Evolutionary conservation across 2,797 vertebrate genomes (phyloP).

Genomic region (Sorex maritimensis): DNA sequence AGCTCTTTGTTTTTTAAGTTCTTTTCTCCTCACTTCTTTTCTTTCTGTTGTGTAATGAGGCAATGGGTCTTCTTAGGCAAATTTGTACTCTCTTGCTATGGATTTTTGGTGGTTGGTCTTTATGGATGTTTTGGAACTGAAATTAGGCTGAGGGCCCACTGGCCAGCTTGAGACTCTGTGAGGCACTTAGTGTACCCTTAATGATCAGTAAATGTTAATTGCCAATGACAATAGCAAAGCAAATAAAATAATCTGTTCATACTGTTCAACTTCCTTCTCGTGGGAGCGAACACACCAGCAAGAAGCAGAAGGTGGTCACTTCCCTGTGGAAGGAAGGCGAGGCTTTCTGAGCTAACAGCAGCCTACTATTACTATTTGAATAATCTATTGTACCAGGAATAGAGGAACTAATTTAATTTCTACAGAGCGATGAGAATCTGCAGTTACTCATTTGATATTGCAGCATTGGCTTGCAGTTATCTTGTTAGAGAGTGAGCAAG

Average conservation of each 20-base stretch:
- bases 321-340: conserved; percentile 81
- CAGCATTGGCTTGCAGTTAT: conserved; percentile 71
- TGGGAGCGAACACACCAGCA: conserved; percentile 61
- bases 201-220: neutral
- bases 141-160: neutral
- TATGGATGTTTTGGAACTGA: conserved; percentile 56
- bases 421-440: conserved; percentile 58
- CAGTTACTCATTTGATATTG: conserved; percentile 73
- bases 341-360: conserved; percentile 66
- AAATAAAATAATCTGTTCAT: conserved; percentile 71
- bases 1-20: conserved; percentile 76
- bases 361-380: conserved; percentile 39
- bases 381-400: conserved; percentile 80
- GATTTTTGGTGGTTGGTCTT: conserved; percentile 71
- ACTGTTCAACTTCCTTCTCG: conserved; percentile 70
- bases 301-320: conserved; percentile 80
- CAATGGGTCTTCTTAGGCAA: conserved; percentile 50
- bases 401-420: conserved; percentile 86
- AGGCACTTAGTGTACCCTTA: neutral
- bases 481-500: conserved; percentile 77
- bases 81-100: conserved; percentile 52
- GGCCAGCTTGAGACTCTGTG: neutral
- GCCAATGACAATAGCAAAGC: neutral
- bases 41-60: conserved; percentile 75
- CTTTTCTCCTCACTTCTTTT: conserved; percentile 72